These are phyloP conservation scores for Hippocampus mohnikei DNA, from an alignment of 2,113 vertebrate genomes.

Conservation along the genomic window DNA sequence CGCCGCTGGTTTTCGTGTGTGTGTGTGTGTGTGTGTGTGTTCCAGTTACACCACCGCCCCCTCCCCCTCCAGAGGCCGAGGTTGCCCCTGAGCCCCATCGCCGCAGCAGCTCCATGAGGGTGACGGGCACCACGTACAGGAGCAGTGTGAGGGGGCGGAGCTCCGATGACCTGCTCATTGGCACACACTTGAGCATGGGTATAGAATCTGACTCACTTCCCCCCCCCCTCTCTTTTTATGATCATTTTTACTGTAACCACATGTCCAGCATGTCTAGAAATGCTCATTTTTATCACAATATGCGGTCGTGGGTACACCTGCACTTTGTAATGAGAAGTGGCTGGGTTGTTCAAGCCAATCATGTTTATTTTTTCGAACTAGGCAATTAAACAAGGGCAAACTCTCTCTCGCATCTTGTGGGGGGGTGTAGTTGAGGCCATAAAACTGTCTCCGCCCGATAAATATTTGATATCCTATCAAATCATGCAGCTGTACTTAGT, in stretches of 20 bases:
- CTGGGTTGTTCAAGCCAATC: background rate
- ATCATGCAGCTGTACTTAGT: too few relatives aligned
- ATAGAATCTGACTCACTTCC: constrained; percentile 18
- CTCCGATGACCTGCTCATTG: constrained; percentile 78
- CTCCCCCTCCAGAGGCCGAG: constrained; percentile 74
- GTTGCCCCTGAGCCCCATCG: constrained; percentile 74
- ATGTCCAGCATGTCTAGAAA: background rate
- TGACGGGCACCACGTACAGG: constrained; percentile 78
- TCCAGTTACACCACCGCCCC: constrained; percentile 63
- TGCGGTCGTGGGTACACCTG: background rate
- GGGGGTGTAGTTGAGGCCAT: too few relatives aligned
- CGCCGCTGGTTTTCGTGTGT: too few relatives aligned
- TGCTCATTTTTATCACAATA: background rate
- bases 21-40: constrained; percentile 45
- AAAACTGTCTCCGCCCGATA: too few relatives aligned
- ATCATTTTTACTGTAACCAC: background rate
- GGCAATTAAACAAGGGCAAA: background rate
- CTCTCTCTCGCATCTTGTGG: too few relatives aligned
- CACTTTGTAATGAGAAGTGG: too few relatives aligned
- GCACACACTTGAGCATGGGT: constrained; percentile 78
- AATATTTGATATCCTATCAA: too few relatives aligned
- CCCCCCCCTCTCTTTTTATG: background rate
- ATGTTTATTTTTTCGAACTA: background rate
- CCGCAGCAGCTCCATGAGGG: constrained; percentile 83
- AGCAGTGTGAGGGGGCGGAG: constrained; percentile 79